Base-by-base conservation (phyloP, 2,888 invertebrate species). In the Biston stratarius region DNA sequence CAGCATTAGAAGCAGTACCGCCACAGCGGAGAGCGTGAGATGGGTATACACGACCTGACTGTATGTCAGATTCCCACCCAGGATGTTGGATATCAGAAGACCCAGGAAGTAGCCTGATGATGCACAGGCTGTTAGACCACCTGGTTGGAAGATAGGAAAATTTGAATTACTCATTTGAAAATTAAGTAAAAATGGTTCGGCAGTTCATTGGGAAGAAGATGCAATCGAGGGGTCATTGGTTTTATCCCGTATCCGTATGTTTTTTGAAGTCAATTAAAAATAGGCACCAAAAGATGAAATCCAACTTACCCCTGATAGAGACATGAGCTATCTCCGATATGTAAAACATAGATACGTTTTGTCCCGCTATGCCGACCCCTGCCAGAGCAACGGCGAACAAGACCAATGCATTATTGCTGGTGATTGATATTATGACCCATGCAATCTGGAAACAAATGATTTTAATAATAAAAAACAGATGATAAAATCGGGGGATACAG, bases 291-390 rank as follows among this genome's bases (percentile, higher is more conserved):
- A 24, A 24, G 24, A 2, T 14, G 6, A 47, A 47, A 47, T 1
- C 9, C 14, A 47, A 48, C 10, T 33, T 63, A 67, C 67, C 67
- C 63, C 93, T 79, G 42, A 93, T 89, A 0, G 89, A 85, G 55
- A 91, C 90, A 55, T 92, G 88, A 2, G 84, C 75, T 57, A 93
- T 88, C 71, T 93, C 93, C 0, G 90, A 83, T 24, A 93, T 89
- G 74, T 83, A 93, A 7, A 93, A 87, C 1, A 88, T 78, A 0
- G 91, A 85, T 0, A 90, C 85, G 0, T 87, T 89, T 60, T 92
- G 92, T 0, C 92, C 92, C 0, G 88, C 91, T 0, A 90, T 84
- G 0, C 92, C 91, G 0, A 87, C 72, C 0, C 92, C 92, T 0
- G 87, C 83, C 0, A 92, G 42, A 0, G 82, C 77, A 10, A 88